Conservation (phyloP, 2,797 vertebrate genomes). For the Anas bahamensis region DNA sequence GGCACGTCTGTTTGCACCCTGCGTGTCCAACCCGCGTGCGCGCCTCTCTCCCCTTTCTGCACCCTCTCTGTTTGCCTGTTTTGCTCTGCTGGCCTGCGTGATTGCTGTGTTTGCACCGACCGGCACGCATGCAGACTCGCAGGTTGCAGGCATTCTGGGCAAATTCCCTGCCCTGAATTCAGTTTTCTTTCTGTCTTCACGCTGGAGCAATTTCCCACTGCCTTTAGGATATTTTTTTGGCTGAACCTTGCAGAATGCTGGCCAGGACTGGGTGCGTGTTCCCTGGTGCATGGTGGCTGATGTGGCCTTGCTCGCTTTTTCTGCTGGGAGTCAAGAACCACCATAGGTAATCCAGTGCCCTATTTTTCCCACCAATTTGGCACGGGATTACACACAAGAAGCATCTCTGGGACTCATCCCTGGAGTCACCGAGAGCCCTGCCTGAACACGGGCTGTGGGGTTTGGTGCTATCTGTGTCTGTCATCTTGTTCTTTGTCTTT, state of each 20-base stretch:
- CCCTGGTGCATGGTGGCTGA: background rate
- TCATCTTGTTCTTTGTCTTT: background rate
- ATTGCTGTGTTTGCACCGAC: background rate
- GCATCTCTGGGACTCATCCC: background rate
- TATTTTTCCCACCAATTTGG: background rate
- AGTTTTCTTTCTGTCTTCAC: background rate
- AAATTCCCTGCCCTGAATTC: background rate
- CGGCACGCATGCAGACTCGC: rapidly evolving
- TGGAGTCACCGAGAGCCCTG: background rate
- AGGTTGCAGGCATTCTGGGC: background rate
- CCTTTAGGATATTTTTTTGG: background rate
- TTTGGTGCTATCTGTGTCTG: background rate
- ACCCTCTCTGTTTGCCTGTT: background rate
- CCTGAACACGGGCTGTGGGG: background rate
- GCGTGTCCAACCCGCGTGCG: rapidly evolving
- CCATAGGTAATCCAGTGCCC: background rate
- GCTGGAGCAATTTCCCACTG: background rate
- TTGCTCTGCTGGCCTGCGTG: background rate
- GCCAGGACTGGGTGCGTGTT: background rate
- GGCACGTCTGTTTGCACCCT: background rate
- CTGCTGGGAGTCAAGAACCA: background rate
- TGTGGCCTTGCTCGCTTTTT: background rate
- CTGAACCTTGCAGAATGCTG: background rate
- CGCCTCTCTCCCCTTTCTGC: background rate
- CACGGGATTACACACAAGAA: background rate